Conservation (phyloP, 2,888 invertebrate species). For the Tyria jacobaeae region DNA sequence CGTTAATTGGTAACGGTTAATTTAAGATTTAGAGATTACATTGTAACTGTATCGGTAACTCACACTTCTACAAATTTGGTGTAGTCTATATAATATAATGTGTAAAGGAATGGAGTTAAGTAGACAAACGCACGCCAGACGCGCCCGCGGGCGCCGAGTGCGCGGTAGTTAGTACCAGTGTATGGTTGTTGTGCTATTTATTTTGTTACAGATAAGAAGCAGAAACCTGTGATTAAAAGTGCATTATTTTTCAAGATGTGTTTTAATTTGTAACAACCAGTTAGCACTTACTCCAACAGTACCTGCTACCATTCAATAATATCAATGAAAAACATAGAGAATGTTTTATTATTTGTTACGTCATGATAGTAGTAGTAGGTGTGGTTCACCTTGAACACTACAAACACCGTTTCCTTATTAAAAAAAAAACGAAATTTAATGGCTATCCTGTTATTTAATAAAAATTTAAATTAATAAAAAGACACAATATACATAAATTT, state of each 20-base stretch:
- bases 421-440: too few species aligned
- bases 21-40: not conserved
- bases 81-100: slow-evolving; percentile 3
- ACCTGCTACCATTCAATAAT: not conserved
- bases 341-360: too few species aligned
- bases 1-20: slow-evolving; percentile 9
- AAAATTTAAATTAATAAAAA: too few species aligned
- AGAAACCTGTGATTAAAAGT: slow-evolving; percentile 79
- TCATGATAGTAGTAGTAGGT: too few species aligned
- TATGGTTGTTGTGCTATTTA: slow-evolving; percentile 77
- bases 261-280: slow-evolving; percentile 38
- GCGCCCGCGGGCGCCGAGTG: slow-evolving; percentile 31
- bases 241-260: slow-evolving; percentile 69
- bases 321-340: too few species aligned
- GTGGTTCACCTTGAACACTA: too few species aligned
- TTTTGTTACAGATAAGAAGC: slow-evolving; percentile 68
- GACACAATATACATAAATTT: too few species aligned
- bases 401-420: too few species aligned
- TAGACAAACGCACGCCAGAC: not conserved
- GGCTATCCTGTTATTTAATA: too few species aligned
- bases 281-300: not conserved
- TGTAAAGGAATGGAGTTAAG: slow-evolving; percentile 11
- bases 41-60: slow-evolving; percentile 4
- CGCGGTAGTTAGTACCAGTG: slow-evolving; percentile 62
- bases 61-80: slow-evolving; percentile 12